Conservation (phyloP, 2,113 vertebrate genomes). For the Melanostigma gelatinosum region DNA sequence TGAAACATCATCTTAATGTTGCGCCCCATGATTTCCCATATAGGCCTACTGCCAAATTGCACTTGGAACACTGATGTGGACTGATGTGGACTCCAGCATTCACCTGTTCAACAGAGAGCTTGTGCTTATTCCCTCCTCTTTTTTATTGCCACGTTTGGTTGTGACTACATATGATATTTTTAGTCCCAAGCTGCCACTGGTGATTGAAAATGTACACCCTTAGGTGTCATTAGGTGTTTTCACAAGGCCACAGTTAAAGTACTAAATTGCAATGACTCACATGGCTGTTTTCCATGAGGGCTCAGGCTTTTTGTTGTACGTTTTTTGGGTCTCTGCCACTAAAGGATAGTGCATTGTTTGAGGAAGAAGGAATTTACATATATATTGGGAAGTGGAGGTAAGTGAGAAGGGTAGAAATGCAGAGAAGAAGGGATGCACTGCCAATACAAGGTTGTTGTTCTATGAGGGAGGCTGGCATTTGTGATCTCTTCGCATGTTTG, state of each 20-base stretch:
- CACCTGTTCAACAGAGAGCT: slow-evolving; percentile 7
- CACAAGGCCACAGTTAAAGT: slow-evolving; percentile 59
- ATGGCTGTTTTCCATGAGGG: slow-evolving; percentile 58
- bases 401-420: slow-evolving; percentile 67
- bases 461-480: slow-evolving; percentile 65
- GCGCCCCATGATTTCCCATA: slow-evolving; percentile 1
- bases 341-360: slow-evolving; percentile 80
- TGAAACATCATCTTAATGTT: slow-evolving; percentile 30
- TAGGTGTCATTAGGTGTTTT: slow-evolving; percentile 59
- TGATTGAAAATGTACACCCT: slow-evolving; percentile 40
- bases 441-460: slow-evolving; percentile 72
- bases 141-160: slow-evolving; percentile 30
- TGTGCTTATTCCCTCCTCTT: slow-evolving; percentile 16
- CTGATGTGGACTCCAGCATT: neutral
- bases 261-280: slow-evolving; percentile 69
- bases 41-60: slow-evolving; percentile 10
- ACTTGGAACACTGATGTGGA: neutral
- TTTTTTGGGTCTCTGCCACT: slow-evolving; percentile 70
- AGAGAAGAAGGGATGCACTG: slow-evolving; percentile 48
- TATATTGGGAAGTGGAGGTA: slow-evolving; percentile 82
- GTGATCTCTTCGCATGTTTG: slow-evolving; percentile 57
- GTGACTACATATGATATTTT: slow-evolving; percentile 42
- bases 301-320: slow-evolving; percentile 69
- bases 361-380: slow-evolving; percentile 81
- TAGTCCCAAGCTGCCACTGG: slow-evolving; percentile 27